Evolutionary conservation across 2,888 invertebrate genomes (phyloP).

Genomic region (Pseudococcus jackbeardsleyi): DNA sequence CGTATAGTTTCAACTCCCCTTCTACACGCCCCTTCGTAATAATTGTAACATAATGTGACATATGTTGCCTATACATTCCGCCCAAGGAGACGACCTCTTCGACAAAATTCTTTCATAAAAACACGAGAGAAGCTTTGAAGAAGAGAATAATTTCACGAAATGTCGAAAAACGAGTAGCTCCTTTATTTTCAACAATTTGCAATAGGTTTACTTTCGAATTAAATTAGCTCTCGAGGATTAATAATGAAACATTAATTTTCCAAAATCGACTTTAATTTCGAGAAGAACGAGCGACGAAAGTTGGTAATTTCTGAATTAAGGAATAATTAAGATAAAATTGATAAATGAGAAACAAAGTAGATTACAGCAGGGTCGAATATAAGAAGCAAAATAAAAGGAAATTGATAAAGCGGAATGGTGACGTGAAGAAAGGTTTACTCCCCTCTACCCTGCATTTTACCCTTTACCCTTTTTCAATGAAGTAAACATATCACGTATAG

Average conservation of each 20-base stretch:
- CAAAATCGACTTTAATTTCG: not conserved
- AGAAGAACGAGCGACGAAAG: not conserved
- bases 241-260: conserved; percentile 13
- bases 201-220: not conserved
- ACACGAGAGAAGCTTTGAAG: not conserved
- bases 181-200: not conserved
- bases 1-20: not conserved
- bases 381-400: not conserved
- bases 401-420: not conserved
- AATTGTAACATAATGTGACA: conserved; percentile 16
- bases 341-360: conserved; percentile 3
- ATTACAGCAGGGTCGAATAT: not conserved
- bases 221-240: not conserved
- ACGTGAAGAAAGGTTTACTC: not conserved
- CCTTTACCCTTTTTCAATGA: no score
- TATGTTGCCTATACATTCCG: not conserved
- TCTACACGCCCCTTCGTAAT: not conserved
- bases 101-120: not conserved
- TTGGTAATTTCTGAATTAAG: not conserved
- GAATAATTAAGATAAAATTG: conserved; percentile 22
- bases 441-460: not conserved
- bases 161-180: not conserved
- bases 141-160: not conserved
- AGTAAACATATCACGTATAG: no score
- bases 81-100: not conserved